Conservation (phyloP, 2,797 vertebrate genomes). For the Sebastolobus alascanus region DNA sequence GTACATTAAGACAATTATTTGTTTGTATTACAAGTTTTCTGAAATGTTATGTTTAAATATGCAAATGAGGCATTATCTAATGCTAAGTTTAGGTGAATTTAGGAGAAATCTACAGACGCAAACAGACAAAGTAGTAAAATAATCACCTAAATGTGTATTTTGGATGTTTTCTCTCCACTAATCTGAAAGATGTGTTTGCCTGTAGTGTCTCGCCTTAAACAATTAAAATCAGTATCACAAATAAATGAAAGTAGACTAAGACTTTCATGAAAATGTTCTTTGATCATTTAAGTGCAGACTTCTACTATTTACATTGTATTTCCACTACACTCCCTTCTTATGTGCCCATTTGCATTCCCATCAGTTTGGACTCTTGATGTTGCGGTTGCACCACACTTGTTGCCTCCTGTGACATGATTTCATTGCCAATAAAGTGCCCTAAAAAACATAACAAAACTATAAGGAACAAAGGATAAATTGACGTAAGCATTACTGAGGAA, state of each 20-base stretch:
- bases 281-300: background rate
- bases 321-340: background rate
- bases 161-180: too few species aligned
- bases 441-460: conserved; percentile 5
- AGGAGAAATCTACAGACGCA: too few species aligned
- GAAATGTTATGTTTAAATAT: too few species aligned
- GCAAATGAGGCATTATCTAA: too few species aligned
- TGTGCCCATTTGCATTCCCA: background rate
- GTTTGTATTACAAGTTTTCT: too few species aligned
- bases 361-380: background rate
- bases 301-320: background rate
- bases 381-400: background rate
- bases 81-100: fast-evolving
- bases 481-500: conserved; percentile 1
- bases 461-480: background rate
- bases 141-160: too few species aligned
- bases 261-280: background rate
- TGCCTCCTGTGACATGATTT: background rate
- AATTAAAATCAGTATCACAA: background rate
- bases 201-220: background rate
- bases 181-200: too few species aligned
- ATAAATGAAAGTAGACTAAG: background rate
- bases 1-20: too few species aligned
- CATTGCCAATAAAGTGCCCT: conserved; percentile 22
- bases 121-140: too few species aligned